Percentiles rank a stretch among this genome's conserved stretches.
These are phyloP conservation scores for Nothoprocta pentlandii DNA, from an alignment of 2,113 vertebrate genomes.

Conservation along the genomic window DNA sequence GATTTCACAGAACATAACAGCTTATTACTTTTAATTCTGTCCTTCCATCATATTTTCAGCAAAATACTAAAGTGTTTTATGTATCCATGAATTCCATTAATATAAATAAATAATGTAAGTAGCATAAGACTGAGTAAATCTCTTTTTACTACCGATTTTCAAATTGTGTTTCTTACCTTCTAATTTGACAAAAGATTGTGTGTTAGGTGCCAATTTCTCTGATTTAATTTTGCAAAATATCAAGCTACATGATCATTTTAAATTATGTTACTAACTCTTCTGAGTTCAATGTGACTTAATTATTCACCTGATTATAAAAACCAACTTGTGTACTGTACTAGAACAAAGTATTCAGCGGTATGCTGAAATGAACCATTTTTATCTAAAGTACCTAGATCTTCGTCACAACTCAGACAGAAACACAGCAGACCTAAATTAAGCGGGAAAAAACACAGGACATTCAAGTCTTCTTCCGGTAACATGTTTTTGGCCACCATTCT, in stretches of 20 bases:
- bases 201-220: neutral
- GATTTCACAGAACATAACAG: neutral
- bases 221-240: neutral
- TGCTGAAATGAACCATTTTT: neutral
- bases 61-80: neutral
- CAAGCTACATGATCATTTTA: neutral
- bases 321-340: neutral
- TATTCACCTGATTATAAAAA: neutral
- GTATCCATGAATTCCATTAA: neutral
- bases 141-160: neutral
- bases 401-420: neutral
- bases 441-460: neutral
- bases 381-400: neutral
- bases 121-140: neutral
- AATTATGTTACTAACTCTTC: neutral
- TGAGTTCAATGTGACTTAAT: neutral
- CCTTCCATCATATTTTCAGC: neutral
- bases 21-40: neutral
- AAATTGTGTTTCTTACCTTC: neutral
- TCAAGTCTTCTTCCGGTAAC: neutral
- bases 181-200: neutral
- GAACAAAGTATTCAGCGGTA: neutral
- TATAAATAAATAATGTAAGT: neutral
- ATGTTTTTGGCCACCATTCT: neutral
- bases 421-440: neutral